Percentiles rank a stretch among this genome's conserved stretches.
phyloP scores from a whole-genome alignment of 1,140 invertebrate species.

The roundworm (Caenorhabditis elegans) region WBcel235 BX284606.5:5269501-5270000 shows the following conservation, averaged over 20 bases:
- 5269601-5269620: slow-evolving; percentile 39
- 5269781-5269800: slow-evolving; percentile 54
- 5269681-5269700: slow-evolving; percentile 58
- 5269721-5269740: slow-evolving; percentile 52
- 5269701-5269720: slow-evolving; percentile 56
- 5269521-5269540: slow-evolving; percentile 56
- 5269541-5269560: slow-evolving; percentile 58
- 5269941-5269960: background rate
- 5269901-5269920: background rate
- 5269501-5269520: slow-evolving; percentile 58
- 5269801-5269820: slow-evolving; percentile 51
- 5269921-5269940: slow-evolving; percentile 40
- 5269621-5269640: slow-evolving; percentile 55
- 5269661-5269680: slow-evolving; percentile 57
- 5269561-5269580: slow-evolving; percentile 27
- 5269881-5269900: slow-evolving; percentile 41
- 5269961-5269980: too few species aligned
- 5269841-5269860: slow-evolving; percentile 38
- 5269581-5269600: background rate
- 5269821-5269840: background rate
- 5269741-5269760: slow-evolving; percentile 56
- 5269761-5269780: slow-evolving; percentile 54
- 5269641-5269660: slow-evolving; percentile 40
- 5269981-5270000: slow-evolving; percentile 42
- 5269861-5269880: slow-evolving; percentile 51